Conservation (phyloP, 2,113 vertebrate genomes). For the Misgurnus anguillicaudatus region DNA sequence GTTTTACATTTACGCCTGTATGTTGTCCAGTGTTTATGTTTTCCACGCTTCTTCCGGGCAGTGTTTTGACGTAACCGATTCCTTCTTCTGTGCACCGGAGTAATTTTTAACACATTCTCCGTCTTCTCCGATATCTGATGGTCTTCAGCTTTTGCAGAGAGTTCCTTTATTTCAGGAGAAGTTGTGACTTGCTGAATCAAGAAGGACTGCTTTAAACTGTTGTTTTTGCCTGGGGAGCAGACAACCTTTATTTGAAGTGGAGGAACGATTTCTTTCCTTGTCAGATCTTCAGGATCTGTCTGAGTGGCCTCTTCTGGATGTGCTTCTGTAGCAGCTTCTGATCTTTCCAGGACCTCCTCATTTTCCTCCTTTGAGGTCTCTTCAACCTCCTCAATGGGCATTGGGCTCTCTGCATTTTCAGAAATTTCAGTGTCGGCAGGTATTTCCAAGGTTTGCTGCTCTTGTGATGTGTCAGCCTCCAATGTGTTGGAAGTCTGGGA, state of each 20-base stretch:
- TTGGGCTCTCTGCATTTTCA: slow-evolving; percentile 34
- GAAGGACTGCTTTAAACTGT: slow-evolving; percentile 73
- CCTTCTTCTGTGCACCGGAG: slow-evolving; percentile 56
- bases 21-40: slow-evolving; percentile 59
- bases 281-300: slow-evolving; percentile 47
- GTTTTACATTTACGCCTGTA: slow-evolving; percentile 62
- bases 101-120: slow-evolving; percentile 42
- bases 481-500: slow-evolving; percentile 43
- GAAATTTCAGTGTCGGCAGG: slow-evolving; percentile 21
- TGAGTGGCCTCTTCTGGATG: slow-evolving; percentile 57
- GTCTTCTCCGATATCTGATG: slow-evolving; percentile 55
- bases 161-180: slow-evolving; percentile 62
- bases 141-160: slow-evolving; percentile 54
- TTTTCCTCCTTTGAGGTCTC: slow-evolving; percentile 51
- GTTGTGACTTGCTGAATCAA: slow-evolving; percentile 70
- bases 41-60: slow-evolving; percentile 58
- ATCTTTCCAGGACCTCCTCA: slow-evolving; percentile 48
- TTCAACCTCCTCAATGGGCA: slow-evolving; percentile 41
- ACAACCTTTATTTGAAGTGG: slow-evolving; percentile 77
- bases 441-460: slow-evolving; percentile 51
- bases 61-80: slow-evolving; percentile 61
- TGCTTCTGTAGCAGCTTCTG: slow-evolving; percentile 34
- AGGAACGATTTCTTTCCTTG: slow-evolving; percentile 61
- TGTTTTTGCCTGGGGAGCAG: slow-evolving; percentile 73
- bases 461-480: slow-evolving; percentile 47